Percentiles rank a stretch among this genome's conserved stretches.
These are phyloP conservation scores for Holothuria leucospilota DNA, from an alignment of 53 echinoderm and acorn worm genomes.

Conservation along the genomic window DNA sequence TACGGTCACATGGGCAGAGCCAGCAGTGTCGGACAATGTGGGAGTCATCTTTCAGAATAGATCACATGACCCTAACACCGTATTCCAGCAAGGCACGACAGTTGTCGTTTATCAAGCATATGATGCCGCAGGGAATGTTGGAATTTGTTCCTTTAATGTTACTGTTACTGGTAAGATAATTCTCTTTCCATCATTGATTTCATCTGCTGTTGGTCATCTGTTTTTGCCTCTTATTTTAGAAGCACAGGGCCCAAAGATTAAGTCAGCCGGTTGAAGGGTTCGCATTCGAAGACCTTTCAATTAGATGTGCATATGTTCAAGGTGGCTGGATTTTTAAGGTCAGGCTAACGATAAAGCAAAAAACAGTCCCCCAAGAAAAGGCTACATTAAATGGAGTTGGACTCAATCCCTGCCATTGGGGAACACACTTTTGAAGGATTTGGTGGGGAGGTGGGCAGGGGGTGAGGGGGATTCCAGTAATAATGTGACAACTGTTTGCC, in stretches of 20 bases:
- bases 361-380: too few species aligned
- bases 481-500: too few species aligned
- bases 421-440: too few species aligned
- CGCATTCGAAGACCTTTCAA: background rate
- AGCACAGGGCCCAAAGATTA: too few species aligned
- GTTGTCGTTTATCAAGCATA: conserved; percentile 49
- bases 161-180: conserved; percentile 31
- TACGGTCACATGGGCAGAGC: conserved; percentile 36
- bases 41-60: conserved; percentile 53
- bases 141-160: conserved; percentile 42
- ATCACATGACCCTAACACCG: conserved; percentile 24
- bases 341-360: too few species aligned
- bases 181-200: background rate
- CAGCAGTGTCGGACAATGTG: conserved; percentile 61
- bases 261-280: too few species aligned
- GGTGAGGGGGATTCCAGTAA: too few species aligned
- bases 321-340: too few species aligned
- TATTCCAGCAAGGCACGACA: conserved; percentile 48
- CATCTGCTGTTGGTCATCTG: background rate
- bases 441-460: too few species aligned
- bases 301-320: background rate
- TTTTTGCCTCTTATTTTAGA: background rate
- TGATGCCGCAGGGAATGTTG: conserved; percentile 57
- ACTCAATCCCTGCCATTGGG: too few species aligned
- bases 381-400: too few species aligned